These are phyloP conservation scores for Microplitis demolitor DNA, from an alignment of 1,140 invertebrate genomes.

Conservation along the genomic window DNA sequence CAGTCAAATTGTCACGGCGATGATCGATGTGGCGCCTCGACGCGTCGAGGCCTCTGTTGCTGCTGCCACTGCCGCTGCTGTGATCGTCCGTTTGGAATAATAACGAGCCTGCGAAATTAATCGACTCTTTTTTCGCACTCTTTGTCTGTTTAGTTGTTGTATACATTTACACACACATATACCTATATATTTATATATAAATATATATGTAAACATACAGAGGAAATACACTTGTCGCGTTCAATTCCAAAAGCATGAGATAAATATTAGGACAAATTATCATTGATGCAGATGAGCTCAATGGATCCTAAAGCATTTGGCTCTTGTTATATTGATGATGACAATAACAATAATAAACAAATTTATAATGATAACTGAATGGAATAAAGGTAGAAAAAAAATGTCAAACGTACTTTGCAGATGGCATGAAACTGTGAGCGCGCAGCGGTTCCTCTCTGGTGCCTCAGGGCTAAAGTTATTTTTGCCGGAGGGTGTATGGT, in stretches of 20 bases:
- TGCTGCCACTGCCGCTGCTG: not conserved
- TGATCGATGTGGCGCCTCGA: constrained; percentile 37
- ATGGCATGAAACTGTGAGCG: constrained; percentile 10
- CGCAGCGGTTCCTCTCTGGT: constrained; percentile 33
- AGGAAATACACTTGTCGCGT: not conserved
- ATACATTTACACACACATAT: not conserved
- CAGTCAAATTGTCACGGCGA: constrained; percentile 34
- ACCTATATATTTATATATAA: not conserved
- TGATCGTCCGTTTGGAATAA: constrained; percentile 32
- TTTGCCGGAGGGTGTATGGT: not conserved
- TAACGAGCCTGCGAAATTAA: constrained; percentile 29
- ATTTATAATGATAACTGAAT: too few relatives aligned
- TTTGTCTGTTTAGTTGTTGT: not conserved
- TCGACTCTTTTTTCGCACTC: constrained; percentile 2
- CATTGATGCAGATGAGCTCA: not conserved
- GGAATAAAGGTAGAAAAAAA: constrained; percentile 51
- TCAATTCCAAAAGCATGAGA: not conserved
- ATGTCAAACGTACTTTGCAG: constrained; percentile 56
- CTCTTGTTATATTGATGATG: constrained; percentile 27
- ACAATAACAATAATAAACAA: too few relatives aligned
- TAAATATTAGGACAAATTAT: not conserved
- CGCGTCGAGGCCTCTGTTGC: constrained; percentile 29
- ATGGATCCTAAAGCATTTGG: not conserved
- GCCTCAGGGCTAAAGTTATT: constrained; percentile 17
- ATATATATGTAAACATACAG: not conserved